These are phyloP conservation scores for Aphis craccivora DNA, from an alignment of 1,140 invertebrate genomes.

Conservation along the genomic window DNA sequence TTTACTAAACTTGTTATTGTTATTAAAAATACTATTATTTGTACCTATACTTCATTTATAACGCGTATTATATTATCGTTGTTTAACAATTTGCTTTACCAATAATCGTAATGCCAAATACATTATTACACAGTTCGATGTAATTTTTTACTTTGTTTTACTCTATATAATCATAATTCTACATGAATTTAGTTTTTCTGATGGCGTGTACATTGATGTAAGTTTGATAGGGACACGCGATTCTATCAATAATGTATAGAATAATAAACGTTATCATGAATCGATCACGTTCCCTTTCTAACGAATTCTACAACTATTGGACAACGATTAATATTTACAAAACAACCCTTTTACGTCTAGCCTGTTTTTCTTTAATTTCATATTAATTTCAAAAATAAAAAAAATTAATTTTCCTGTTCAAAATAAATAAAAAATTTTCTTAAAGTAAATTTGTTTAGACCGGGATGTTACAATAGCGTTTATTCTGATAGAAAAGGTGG, in stretches of 20 bases:
- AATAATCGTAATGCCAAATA: neutral
- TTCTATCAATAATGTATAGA: neutral
- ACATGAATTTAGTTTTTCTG: neutral
- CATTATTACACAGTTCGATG: neutral
- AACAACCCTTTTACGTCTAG: neutral
- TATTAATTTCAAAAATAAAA: neutral
- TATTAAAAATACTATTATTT: neutral
- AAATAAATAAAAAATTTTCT: neutral
- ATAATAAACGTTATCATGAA: neutral
- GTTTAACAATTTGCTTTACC: constrained; percentile 17
- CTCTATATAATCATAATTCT: neutral
- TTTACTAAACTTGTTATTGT: neutral
- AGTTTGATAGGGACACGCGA: neutral
- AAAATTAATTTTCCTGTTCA: neutral
- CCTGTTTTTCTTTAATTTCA: neutral
- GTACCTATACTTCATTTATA: neutral
- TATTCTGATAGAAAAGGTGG: neutral
- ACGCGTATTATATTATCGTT: neutral
- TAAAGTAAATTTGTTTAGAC: neutral
- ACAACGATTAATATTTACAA: neutral
- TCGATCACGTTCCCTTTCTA: neutral
- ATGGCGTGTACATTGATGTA: neutral
- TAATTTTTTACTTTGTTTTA: constrained; percentile 10
- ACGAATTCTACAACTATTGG: neutral
- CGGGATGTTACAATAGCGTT: neutral